Percentiles rank a stretch among this genome's conserved stretches.
Conservation (phyloP, 2,888 invertebrate species). For the Nasonovia ribisnigri region DNA sequence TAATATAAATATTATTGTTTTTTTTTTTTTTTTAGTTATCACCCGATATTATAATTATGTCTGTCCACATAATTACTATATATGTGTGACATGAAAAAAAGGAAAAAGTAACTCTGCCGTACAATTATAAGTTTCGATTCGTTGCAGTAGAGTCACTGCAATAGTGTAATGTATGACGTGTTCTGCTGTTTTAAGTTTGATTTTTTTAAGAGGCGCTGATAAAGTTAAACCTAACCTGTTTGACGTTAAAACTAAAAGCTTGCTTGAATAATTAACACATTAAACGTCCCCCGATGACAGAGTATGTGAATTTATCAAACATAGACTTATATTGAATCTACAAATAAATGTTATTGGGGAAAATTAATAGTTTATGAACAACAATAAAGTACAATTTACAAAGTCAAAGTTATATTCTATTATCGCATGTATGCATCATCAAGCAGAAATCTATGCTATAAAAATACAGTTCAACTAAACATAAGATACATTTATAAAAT, state of each 20-base stretch:
- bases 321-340: not conserved
- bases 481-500: no score
- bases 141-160: no score
- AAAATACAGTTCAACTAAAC: not conserved
- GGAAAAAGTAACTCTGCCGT: not conserved
- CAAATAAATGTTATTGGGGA: not conserved
- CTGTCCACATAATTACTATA: not conserved
- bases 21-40: not conserved
- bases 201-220: no score
- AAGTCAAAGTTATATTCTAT: not conserved
- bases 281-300: no score
- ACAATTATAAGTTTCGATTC: no score
- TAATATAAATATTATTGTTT: not conserved
- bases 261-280: no score
- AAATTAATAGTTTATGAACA: not conserved
- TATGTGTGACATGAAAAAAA: not conserved
- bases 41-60: not conserved
- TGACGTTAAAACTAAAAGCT: no score
- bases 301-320: not conserved
- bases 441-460: not conserved
- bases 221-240: no score
- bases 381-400: conserved; percentile 3
- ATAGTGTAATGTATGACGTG: no score
- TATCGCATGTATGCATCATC: not conserved
- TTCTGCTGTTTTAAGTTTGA: no score